These are phyloP conservation scores for Saimiri boliviensis DNA, from an alignment of 2,113 vertebrate genomes.

Conservation along the genomic window DNA sequence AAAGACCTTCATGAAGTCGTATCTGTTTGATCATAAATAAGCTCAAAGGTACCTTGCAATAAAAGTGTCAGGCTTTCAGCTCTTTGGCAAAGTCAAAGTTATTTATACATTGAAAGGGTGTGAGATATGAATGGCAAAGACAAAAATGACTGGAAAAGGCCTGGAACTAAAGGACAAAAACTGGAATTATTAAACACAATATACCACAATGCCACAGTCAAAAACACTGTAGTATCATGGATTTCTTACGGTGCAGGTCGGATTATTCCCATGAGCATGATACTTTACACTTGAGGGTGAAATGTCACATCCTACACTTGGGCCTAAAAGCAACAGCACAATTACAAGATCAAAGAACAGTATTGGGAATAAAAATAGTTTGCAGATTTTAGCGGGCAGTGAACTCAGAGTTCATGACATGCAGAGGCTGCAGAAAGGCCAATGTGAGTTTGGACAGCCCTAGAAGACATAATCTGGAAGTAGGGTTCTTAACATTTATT, in stretches of 20 bases:
- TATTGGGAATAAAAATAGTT: neutral
- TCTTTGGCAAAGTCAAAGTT: conserved; percentile 49
- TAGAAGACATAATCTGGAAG: neutral
- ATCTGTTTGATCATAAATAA: conserved; percentile 37
- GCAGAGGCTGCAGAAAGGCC: neutral
- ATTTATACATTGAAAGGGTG: conserved; percentile 37
- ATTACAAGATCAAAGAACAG: neutral
- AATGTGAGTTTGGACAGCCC: neutral
- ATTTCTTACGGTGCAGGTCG: neutral
- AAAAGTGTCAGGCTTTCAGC: neutral
- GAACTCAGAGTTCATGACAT: neutral
- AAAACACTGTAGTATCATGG: neutral
- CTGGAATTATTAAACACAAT: neutral
- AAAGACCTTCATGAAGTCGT: conserved; percentile 33
- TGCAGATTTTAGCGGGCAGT: neutral
- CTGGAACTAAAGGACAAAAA: conserved; percentile 40
- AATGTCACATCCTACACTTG: neutral
- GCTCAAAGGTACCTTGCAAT: neutral
- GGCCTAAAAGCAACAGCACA: neutral
- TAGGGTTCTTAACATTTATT: neutral
- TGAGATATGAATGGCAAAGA: conserved; percentile 43
- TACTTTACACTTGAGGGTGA: neutral
- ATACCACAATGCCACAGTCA: neutral
- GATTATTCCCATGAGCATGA: neutral
- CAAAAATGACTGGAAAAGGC: conserved; percentile 9